phyloP scores from a whole-genome alignment of 2,113 vertebrate species.

The Nycticryphes semicollaris region DNA sequence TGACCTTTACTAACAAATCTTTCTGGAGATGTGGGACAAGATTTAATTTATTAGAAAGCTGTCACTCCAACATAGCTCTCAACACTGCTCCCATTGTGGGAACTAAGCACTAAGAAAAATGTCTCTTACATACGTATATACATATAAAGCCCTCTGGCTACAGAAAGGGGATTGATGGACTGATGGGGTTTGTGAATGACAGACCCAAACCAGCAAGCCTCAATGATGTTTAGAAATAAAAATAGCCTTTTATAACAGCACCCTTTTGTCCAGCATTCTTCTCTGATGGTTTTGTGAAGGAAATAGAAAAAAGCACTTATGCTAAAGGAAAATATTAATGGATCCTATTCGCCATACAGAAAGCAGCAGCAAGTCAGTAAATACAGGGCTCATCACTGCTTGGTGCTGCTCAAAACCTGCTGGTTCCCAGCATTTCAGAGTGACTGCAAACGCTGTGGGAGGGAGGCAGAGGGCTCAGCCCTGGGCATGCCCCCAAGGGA shows the following conservation, averaged over 20 bases:
- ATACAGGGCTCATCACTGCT: neutral
- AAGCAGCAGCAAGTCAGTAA: neutral
- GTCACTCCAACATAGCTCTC: neutral
- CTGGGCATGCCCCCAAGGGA: neutral
- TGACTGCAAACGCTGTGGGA: neutral
- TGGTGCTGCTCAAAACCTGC: neutral
- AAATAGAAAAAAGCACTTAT: neutral
- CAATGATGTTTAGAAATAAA: neutral
- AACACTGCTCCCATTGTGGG: conserved; percentile 3
- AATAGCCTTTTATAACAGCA: neutral
- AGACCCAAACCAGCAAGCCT: neutral
- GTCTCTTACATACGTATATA: neutral
- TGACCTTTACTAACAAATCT: conserved; percentile 34
- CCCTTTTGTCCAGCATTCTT: neutral
- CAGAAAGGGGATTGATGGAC: neutral
- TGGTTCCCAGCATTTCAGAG: neutral
- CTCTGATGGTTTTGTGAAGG: neutral
- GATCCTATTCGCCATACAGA: neutral
- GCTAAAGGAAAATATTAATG: rapidly evolving
- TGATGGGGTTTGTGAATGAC: neutral
- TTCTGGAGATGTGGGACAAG: conserved; percentile 15
- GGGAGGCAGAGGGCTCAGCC: neutral
- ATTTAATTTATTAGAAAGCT: neutral
- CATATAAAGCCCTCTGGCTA: neutral
- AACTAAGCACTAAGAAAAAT: neutral